Base-by-base conservation (phyloP, 2,113 vertebrate species). In the Prunella himalayana region DNA sequence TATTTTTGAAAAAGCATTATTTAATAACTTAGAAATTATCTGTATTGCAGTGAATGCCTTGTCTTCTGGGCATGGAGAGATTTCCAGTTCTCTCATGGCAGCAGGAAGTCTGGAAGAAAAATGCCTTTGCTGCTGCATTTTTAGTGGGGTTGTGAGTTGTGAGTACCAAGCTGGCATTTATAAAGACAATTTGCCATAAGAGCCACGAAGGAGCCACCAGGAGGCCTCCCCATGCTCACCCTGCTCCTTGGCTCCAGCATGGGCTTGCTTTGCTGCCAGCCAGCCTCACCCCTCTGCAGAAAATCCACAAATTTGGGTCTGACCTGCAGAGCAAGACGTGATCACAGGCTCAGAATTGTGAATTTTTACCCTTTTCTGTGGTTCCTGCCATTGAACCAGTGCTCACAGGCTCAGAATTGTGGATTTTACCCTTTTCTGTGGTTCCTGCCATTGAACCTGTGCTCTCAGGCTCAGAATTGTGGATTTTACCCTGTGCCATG, bases 251-350 rank as follows among this genome's bases (percentile, higher is more conserved):
- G 23, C 25, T 49, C 20, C 30, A 37, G 24, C 35, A 16, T 1
- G 24, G 24, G 33, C 31, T 20, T 15, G 12, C 15, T 53, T 30
- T 66, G 16, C 8, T 50, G 25, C 28, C 60, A 60, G 63, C 39
- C 81, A 56, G 31, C 35, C 10, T 12, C 49, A 23, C 16, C 51
- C 50, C 42, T 1, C 22, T 24, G n/a, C 9, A 23, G 45, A 27
- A 42, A 64, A 47, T 2, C 53, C 8, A 13, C 0, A 1, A 4
- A 3, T 17, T 11, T 9, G 2, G 1, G 4, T 9, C 3, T 2
- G 9, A 15, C 50, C 21, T 33, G 81, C 42, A 56, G 57, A 23
- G 45, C 3, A 1, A 19, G 22, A 6, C 3, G 17, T 3, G 39
- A 49, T 42, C 45, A 6, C 11, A 3, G 35, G 27, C 53, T 33